Evolutionary conservation across 2,888 invertebrate genomes (phyloP).

Genomic region (Drosophila recens): DNA sequence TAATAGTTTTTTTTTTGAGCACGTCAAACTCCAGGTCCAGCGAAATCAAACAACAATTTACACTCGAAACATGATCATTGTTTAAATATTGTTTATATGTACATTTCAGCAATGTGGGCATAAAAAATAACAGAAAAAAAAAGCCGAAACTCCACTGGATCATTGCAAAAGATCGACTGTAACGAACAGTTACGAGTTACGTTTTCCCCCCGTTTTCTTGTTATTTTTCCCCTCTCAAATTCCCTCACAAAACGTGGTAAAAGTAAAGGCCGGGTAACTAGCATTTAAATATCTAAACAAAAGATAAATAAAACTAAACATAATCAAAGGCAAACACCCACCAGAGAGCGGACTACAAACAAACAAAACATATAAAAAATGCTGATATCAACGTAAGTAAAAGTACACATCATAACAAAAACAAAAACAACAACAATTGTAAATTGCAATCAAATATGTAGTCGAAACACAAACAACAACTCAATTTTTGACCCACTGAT

Average conservation of each 20-base stretch:
- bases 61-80: conserved; percentile 61
- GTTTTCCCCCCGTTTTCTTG: conserved; percentile 27
- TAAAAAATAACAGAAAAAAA: conserved; percentile 45
- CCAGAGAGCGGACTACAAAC: conserved; percentile 23
- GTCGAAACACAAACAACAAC: conserved; percentile 34
- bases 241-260: conserved; percentile 30
- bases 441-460: conserved; percentile 59
- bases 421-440: conserved; percentile 30
- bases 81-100: conserved; percentile 51
- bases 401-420: conserved; percentile 36
- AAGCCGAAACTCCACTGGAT: conserved; percentile 44
- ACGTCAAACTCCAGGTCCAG: conserved; percentile 61
- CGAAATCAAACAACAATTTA: conserved; percentile 60
- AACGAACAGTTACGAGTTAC: conserved; percentile 50
- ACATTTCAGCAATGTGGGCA: conserved; percentile 76
- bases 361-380: conserved; percentile 57
- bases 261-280: conserved; percentile 67
- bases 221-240: background rate
- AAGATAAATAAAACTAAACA: conserved; percentile 53
- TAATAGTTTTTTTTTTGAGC: conserved; percentile 28
- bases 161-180: conserved; percentile 69
- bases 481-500: conserved; percentile 67
- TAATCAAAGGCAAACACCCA: conserved; percentile 51
- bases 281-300: conserved; percentile 63
- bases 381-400: conserved; percentile 83